These are phyloP conservation scores for Cryptoblepharus egeriae DNA, from an alignment of 2,797 vertebrate species.

Conservation along the genomic window DNA sequence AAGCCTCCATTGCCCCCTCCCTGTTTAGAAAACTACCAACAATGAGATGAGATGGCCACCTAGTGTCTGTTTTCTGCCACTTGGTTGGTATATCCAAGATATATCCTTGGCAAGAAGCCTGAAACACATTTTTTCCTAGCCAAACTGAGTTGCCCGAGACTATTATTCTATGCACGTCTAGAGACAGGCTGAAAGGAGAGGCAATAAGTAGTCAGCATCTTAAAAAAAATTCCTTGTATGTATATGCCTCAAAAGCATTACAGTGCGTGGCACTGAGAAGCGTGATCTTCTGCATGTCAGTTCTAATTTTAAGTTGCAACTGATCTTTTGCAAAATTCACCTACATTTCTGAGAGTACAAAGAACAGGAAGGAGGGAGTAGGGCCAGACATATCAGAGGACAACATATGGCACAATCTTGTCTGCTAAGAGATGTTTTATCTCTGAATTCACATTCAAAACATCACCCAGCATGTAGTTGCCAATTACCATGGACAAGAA, in stretches of 20 bases:
- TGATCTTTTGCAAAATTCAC: background rate
- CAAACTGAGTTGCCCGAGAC: background rate
- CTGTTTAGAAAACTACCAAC: background rate
- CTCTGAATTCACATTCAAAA: background rate
- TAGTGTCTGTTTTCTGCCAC: background rate
- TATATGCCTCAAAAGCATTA: background rate
- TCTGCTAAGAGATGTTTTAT: background rate
- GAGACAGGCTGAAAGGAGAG: background rate
- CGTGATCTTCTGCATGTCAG: background rate
- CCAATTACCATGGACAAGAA: background rate
- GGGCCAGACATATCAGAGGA: too few species aligned
- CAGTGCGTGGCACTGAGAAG: background rate
- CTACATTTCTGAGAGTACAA: background rate
- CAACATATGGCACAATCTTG: background rate
- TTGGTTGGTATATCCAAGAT: background rate
- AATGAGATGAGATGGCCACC: background rate
- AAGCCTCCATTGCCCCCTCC: too few species aligned
- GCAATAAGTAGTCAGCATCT: background rate
- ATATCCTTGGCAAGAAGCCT: background rate
- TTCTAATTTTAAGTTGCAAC: background rate
- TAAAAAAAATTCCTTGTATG: too few species aligned
- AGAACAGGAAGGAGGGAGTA: background rate
- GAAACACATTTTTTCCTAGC: background rate
- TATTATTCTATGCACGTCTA: background rate
- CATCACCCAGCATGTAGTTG: background rate